phyloP scores from a whole-genome alignment of 2,113 vertebrate genomes.

The Rhinolophus sinicus region DNA sequence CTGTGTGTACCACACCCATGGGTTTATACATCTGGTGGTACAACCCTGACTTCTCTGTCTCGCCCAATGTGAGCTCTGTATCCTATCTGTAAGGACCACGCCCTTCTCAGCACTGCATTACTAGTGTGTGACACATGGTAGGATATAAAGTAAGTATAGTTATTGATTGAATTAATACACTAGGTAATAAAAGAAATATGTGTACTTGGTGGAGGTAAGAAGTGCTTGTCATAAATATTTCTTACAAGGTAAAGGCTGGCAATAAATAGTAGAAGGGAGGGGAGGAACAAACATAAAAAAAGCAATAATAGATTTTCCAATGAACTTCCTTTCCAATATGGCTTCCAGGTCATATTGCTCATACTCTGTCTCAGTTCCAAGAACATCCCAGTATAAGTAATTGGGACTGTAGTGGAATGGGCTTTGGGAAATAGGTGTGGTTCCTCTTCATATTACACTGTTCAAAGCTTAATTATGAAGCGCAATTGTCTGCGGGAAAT shows the following conservation, averaged over 20 bases:
- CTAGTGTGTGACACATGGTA: neutral
- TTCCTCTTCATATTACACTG: neutral
- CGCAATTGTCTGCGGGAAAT: slow-evolving; percentile 7
- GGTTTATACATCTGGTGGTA: neutral
- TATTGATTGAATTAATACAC: neutral
- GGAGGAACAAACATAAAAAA: neutral
- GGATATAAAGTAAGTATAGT: neutral
- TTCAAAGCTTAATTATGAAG: slow-evolving; percentile 52
- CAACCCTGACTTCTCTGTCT: neutral
- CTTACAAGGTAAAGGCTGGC: neutral
- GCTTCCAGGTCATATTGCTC: neutral
- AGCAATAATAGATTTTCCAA: neutral
- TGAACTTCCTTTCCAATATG: neutral
- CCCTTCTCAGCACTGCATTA: neutral
- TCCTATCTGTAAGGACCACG: neutral
- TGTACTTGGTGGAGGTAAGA: neutral
- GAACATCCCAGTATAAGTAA: neutral
- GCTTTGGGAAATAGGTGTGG: neutral
- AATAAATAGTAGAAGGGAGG: neutral
- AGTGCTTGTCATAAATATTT: neutral
- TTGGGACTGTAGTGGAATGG: neutral
- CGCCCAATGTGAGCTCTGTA: neutral
- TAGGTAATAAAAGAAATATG: neutral
- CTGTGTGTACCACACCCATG: neutral
- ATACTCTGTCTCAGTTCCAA: neutral